Percentiles rank a stretch among this genome's conserved stretches.
Conservation (phyloP, 2,888 invertebrate genomes). For the Catocala fraxini region DNA sequence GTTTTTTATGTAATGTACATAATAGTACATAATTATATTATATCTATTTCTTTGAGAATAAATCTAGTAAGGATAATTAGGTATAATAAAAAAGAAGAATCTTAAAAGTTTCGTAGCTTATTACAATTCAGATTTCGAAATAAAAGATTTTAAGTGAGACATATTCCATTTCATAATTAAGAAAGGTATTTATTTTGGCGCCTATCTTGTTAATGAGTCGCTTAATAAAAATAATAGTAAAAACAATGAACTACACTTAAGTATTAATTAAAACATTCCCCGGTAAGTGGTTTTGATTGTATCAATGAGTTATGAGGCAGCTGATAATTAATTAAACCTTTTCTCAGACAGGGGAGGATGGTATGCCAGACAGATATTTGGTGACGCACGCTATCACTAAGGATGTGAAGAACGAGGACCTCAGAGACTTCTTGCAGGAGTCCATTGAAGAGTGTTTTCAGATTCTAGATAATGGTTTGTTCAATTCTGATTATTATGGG, state of each 20-base stretch:
- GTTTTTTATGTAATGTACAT: too few species aligned
- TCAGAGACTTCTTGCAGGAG: slow-evolving; percentile 91
- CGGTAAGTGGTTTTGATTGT: slow-evolving; percentile 39
- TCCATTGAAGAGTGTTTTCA: slow-evolving; percentile 91
- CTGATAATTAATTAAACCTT: slow-evolving; percentile 14
- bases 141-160: too few species aligned
- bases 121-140: too few species aligned
- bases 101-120: too few species aligned
- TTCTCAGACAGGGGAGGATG: slow-evolving; percentile 86
- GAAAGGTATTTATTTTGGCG: too few species aligned
- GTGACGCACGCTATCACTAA: slow-evolving; percentile 89
- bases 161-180: too few species aligned
- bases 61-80: too few species aligned
- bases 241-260: background rate
- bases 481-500: background rate
- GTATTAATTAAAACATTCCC: slow-evolving; percentile 15
- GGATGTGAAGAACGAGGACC: slow-evolving; percentile 88
- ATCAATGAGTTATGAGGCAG: slow-evolving; percentile 8
- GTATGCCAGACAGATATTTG: slow-evolving; percentile 89
- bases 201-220: background rate
- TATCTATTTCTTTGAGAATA: too few species aligned
- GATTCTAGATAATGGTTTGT: slow-evolving; percentile 83
- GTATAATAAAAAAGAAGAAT: too few species aligned
- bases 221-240: background rate
- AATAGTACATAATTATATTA: too few species aligned